Evolutionary conservation across 2,113 vertebrate species (phyloP), one percentile per base, ranked within the genome.

Genomic region (Lonchura striata): DNA sequence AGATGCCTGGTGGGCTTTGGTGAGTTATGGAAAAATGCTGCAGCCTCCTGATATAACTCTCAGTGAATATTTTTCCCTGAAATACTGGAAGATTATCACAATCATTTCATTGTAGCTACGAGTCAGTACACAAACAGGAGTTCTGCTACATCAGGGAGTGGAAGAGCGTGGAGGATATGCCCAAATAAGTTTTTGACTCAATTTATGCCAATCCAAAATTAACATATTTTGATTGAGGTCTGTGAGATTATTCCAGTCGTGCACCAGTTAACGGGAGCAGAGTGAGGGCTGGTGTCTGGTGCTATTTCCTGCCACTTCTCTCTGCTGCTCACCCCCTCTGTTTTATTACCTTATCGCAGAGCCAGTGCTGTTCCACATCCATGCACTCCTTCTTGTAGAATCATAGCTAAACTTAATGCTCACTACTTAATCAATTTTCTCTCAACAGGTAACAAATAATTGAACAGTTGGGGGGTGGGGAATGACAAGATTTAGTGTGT

Each of bases 401-500:
- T 94, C 93, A 86, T 92, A 90, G 88, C 93, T 94, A 96, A 97
- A 97, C 95, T 95, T 96, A 97, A 97, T 95, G 88, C 95, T 98
- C 76, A 94, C 96, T 90, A 96, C 92, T 98, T 97, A 97, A 98
- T 97, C 97, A 96, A 96, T 97, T 95, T 96, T 92, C 91, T 97
- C 96, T 95, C 97, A 97, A 97, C 95, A 98, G 96, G 96, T 97
- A 93, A 94, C 63, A 28, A 86, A 94, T 97, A 97, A 97, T 77
- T 96, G 97, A 98, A 96, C 96, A 97, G 96, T 90, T 83, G 61
- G 28, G 42, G 90, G 47, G 82, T 96, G 95, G 92, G 53, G 92
- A 97, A 96, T 74, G 88, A 96, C 95, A 96, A 95, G 89, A 97
- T 95, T 95, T 81, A 92, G 72, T 74, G 85, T 41, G 27, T 83